A percentile compares a stretch with the other conserved stretches of the same genome.
These are phyloP conservation scores for Eurosta solidaginis DNA, from an alignment of 1,140 invertebrate genomes.

Conservation along the genomic window DNA sequence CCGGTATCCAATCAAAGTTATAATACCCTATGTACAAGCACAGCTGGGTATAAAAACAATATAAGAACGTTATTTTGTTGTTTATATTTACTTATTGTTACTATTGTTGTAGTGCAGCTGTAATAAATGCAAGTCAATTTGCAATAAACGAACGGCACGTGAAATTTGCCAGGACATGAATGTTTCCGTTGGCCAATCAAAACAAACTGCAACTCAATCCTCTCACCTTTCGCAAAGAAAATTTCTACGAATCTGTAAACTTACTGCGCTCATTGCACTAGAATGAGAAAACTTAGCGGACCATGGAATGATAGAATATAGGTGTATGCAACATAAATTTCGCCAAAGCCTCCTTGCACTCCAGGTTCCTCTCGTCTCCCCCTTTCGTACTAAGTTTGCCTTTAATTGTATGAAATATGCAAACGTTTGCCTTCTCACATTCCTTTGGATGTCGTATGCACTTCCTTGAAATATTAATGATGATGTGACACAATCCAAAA, in stretches of 20 bases:
- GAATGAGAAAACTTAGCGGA: no score
- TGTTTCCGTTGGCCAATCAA: conserved; percentile 28
- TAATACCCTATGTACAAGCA: no score
- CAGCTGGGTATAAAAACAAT: no score
- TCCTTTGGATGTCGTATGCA: background rate
- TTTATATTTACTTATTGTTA: background rate
- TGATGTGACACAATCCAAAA: background rate
- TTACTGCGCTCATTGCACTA: no score
- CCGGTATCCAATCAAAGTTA: no score
- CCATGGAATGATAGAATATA: no score
- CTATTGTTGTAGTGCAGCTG: background rate
- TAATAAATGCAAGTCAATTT: conserved; percentile 27
- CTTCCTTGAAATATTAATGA: background rate
- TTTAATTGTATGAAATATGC: conserved; percentile 21
- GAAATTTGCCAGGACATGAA: conserved; percentile 36
- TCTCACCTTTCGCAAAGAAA: no score
- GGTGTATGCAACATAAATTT: no score
- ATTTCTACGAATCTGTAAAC: no score
- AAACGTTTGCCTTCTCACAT: background rate
- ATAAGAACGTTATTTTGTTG: background rate
- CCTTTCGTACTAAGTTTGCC: background rate
- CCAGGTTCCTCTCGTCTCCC: background rate
- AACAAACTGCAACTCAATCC: background rate
- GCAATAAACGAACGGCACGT: conserved; percentile 31
- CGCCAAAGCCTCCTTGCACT: no score